phyloP scores from a whole-genome alignment of 1,140 invertebrate genomes.

The Conus betulinus region DNA sequence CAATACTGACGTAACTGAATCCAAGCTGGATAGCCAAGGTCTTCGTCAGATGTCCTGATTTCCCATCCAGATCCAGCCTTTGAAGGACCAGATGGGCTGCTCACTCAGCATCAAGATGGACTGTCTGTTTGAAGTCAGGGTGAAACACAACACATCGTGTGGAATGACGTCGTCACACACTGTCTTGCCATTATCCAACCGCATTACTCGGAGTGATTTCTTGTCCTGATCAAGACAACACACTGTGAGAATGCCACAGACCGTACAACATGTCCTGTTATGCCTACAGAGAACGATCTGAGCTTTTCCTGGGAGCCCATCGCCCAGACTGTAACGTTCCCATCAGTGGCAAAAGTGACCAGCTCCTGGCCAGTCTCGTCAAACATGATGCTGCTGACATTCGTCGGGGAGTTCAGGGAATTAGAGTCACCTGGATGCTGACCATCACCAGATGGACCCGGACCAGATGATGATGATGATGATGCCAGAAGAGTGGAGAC shows the following conservation, averaged over 20 bases:
- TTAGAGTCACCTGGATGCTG: background rate
- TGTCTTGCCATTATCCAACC: background rate
- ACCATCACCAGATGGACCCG: background rate
- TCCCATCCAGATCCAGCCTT: conserved; percentile 46
- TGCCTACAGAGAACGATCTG: conserved; percentile 39
- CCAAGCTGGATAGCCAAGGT: conserved; percentile 50
- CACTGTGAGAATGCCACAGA: background rate
- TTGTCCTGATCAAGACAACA: conserved; percentile 22
- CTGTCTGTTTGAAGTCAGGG: conserved; percentile 35
- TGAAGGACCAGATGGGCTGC: conserved; percentile 40
- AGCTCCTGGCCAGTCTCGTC: conserved; percentile 42
- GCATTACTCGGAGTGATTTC: conserved; percentile 23
- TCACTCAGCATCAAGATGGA: background rate
- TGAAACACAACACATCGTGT: conserved; percentile 41
- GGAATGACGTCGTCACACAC: conserved; percentile 38
- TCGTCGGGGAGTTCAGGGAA: background rate
- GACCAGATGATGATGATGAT: background rate
- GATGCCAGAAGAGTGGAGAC: background rate
- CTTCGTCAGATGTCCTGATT: conserved; percentile 25
- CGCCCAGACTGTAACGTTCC: conserved; percentile 51
- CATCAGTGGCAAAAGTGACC: conserved; percentile 47
- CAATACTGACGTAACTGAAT: conserved; percentile 48
- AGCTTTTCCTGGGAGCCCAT: conserved; percentile 32
- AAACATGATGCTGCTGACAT: conserved; percentile 44
- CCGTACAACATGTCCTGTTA: conserved; percentile 45